Percentiles rank a stretch among this genome's conserved stretches.
These are phyloP conservation scores for Callionymus lyra DNA, from an alignment of 2,113 vertebrate species.

Conservation along the genomic window DNA sequence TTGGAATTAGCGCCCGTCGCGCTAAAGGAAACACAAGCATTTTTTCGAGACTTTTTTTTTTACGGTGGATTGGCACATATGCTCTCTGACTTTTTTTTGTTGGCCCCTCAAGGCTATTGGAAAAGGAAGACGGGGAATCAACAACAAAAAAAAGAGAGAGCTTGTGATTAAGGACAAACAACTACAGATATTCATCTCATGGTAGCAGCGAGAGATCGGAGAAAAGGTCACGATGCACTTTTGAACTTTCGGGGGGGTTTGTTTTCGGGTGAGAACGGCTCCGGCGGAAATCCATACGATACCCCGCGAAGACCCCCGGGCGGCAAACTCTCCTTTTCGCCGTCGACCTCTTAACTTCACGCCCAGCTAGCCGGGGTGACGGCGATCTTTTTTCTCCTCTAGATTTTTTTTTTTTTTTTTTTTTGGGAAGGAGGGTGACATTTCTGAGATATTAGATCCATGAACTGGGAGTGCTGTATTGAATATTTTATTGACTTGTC, in stretches of 20 bases:
- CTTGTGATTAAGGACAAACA: constrained; percentile 2
- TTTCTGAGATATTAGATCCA: constrained; percentile 74
- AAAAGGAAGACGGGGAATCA: neutral
- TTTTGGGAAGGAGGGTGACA: constrained; percentile 30
- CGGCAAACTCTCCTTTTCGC: no score
- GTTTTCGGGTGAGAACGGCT: constrained; percentile 14
- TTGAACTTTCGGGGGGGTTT: constrained; percentile 62
- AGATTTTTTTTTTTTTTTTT: constrained; percentile 22
- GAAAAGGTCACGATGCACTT: constrained; percentile 54
- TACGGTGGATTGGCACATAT: constrained; percentile 1
- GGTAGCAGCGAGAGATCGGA: constrained; percentile 2
- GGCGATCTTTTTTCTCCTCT: no score
- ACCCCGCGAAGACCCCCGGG: constrained; percentile 21
- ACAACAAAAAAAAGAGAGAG: constrained; percentile 1
- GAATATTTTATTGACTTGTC: constrained; percentile 88
- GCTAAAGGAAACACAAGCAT: constrained; percentile 50
- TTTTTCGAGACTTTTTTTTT: constrained; percentile 24
- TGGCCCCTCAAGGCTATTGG: neutral
- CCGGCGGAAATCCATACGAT: constrained; percentile 30
- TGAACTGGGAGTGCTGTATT: constrained; percentile 78
- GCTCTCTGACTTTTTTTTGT: neutral
- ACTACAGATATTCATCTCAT: neutral
- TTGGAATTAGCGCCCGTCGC: constrained; percentile 54
- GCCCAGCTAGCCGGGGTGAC: constrained; percentile 16
- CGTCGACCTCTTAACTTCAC: no score